These are phyloP conservation scores for Dinothrombium tinctorium DNA, from an alignment of 1,140 invertebrate species.

Conservation along the genomic window DNA sequence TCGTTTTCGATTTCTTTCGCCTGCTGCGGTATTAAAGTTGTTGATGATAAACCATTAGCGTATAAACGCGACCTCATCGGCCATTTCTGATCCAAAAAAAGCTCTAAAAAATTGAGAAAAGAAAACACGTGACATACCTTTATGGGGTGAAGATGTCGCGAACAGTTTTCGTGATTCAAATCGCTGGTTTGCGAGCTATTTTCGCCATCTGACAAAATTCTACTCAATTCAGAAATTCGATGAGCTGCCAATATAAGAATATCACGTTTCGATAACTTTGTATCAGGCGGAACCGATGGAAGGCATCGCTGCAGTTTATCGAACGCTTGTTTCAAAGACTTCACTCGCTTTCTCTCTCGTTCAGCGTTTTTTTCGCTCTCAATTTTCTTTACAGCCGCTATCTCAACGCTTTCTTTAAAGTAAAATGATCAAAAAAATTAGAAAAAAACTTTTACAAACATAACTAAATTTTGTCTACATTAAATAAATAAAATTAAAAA, in stretches of 20 bases:
- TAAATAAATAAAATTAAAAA: too few relatives aligned
- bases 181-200: constrained; percentile 1
- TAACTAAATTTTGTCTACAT: too few relatives aligned
- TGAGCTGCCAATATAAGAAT: constrained; percentile 24
- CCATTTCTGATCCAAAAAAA: constrained; percentile 12
- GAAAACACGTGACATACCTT: constrained; percentile 10
- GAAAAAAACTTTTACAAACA: too few relatives aligned
- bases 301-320: constrained; percentile 19
- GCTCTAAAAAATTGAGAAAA: too few relatives aligned
- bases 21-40: background rate
- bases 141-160: constrained; percentile 9
- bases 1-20: background rate
- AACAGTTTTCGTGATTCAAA: background rate
- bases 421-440: too few relatives aligned
- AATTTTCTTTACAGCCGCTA: too few relatives aligned
- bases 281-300: constrained; percentile 25
- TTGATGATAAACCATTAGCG: too few relatives aligned
- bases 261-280: constrained; percentile 26
- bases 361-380: constrained; percentile 25
- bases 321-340: constrained; percentile 23
- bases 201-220: constrained; percentile 12
- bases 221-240: constrained; percentile 23
- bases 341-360: constrained; percentile 23
- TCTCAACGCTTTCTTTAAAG: too few relatives aligned
- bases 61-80: constrained; percentile 15